Base-by-base conservation (phyloP, 2,797 vertebrate genomes). In the Rhinichthys osculus region DNA sequence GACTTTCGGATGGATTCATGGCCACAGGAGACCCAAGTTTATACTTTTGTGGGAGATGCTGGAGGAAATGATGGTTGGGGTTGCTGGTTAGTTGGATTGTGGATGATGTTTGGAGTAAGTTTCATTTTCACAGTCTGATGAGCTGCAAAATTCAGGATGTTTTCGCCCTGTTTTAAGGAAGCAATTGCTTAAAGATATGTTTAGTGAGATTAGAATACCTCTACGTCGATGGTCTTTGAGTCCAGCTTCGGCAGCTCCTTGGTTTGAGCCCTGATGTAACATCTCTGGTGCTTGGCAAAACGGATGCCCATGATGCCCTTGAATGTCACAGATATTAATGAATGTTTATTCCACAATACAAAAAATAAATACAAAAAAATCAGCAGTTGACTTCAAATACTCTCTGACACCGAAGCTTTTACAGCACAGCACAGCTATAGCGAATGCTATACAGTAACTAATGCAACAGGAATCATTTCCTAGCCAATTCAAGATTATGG, bases 241-340 rank as follows among this genome's bases (percentile, higher is more conserved):
- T 93, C 90, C 92, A 91, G 93, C 88, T 94, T 93, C 88, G 98
- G 97, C 81, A 99, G 94, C 82, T 96, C 96, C 94, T 96, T 97
- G 74, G 95, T 97, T 93, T 99, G 98, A 87, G 94, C 96, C 95
- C 96, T 97, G 95, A 99, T 97, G 96, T 99, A 98, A 90, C 98
- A 99, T 93, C 97, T 98, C 92, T 98, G 97, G 95, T 98, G 96
- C 88, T 97, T 97, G 90, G 96, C 95, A 88, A 99, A 99, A 91
- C 96, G 96, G 93, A 99, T 98, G 86, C 97, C 97, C 0, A 96
- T 98, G 92, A 99, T 97, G 93, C 98, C 98, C 98, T 99, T 94
- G 90, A 91, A 90, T 88, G 69, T 38, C n/a, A 57, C 11, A 44
- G 2, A 52, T 64, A 14, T 40, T 17, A 66, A 74, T 54, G 14